Evolutionary conservation across 2,113 vertebrate species (phyloP), one percentile per base, ranked within the genome.

Genomic region (Silurus meridionalis): DNA sequence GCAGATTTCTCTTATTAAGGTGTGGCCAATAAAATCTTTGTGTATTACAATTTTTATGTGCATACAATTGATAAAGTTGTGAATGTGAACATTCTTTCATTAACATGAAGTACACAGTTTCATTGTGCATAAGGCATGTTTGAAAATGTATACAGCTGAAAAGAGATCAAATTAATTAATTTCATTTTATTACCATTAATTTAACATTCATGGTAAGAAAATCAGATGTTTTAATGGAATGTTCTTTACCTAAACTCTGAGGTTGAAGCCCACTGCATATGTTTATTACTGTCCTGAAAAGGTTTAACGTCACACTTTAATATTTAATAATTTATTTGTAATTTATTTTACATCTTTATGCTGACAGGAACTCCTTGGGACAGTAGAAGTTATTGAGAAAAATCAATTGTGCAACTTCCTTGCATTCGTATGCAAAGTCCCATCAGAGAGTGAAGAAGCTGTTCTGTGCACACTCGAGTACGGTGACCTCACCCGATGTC

Each of bases 321-420:
- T 25, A 7, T 55, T 50, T 52, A 74, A 19, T 83, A 1, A 8
- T 37, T 58, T 69, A 17, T 71, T 19, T 85, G 17, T 86, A 23
- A 37, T 37, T 37, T 58, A 1, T 88, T 71, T 19, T 85, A 7
- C 2, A 77, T 80, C 21, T 79, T 4, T 58, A 14, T 78, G 37
- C 15, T 80, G 57, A 50, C 82, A 96, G 95, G 92, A 95, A 8
- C 91, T 91, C 3, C 80, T 93, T 17, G 81, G 63, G 57, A 92
- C 93, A 0, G 83, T 94, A 58, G 88, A 88, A n/a, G 93, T 96
- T 88, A 89, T 95, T 94, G 94, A 96, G 91, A 95, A 92, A 61
- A 96, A 95, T 37, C 80, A 86, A 13, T 86, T 94, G 83, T 95
- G 91, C 84, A 94, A 92, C 1, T 72, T 92, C n/a, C 81, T 95